A percentile compares a stretch with the other conserved stretches of the same genome.
Evolutionary conservation across 2,797 vertebrate species (phyloP).

Genomic region (Thamnophis elegans): DNA sequence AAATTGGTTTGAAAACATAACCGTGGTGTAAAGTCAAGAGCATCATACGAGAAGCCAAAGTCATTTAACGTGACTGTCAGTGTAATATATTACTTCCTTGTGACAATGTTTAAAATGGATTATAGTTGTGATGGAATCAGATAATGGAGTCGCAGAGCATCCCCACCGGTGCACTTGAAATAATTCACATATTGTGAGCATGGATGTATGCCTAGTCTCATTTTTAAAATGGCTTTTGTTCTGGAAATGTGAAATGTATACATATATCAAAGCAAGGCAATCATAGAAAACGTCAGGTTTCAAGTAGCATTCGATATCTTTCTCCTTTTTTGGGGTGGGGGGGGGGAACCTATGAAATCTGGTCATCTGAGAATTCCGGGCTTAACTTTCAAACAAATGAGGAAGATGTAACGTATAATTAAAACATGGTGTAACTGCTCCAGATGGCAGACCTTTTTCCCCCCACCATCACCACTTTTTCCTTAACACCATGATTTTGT

Average conservation of each 20-base stretch:
- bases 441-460: neutral
- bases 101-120: constrained; percentile 53
- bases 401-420: neutral
- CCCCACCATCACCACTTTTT: neutral
- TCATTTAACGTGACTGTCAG: constrained; percentile 55
- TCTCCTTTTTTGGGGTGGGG: neutral
- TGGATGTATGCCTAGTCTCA: neutral
- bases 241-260: neutral
- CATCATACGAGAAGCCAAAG: constrained; percentile 52
- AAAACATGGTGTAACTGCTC: neutral
- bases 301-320: neutral
- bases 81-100: constrained; percentile 60
- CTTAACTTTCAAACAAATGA: neutral
- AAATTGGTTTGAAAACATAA: constrained; percentile 67
- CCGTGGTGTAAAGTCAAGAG: constrained; percentile 66
- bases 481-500: neutral
- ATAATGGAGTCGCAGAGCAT: constrained; percentile 48
- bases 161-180: constrained; percentile 33
- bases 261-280: neutral
- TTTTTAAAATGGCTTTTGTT: neutral
- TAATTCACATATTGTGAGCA: constrained; percentile 12
- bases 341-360: neutral
- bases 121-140: constrained; percentile 62
- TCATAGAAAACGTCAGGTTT: neutral
- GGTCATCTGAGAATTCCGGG: neutral